Percentiles rank a stretch among this genome's conserved stretches.
Conservation (phyloP, 2,113 vertebrate genomes). For the Rhynchomys soricoides region DNA sequence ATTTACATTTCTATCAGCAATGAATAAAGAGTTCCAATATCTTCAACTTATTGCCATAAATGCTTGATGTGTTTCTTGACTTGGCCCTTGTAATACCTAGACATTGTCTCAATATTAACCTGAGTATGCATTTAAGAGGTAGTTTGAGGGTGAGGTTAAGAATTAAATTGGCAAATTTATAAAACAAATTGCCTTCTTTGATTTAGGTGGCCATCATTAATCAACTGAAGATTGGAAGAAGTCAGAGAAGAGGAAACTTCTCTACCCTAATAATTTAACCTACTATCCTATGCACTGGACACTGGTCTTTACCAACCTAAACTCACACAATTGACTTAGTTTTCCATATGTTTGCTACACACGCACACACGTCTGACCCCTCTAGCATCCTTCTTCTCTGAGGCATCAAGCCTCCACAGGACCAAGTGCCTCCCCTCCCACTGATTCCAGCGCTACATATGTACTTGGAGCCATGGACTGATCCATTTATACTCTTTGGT, state of each 20-base stretch:
- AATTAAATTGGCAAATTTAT: background rate
- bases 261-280: background rate
- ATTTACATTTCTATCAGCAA: background rate
- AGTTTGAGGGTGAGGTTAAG: background rate
- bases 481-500: no score
- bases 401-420: background rate
- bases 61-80: background rate
- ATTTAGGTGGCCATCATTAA: background rate
- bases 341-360: background rate
- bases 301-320: background rate
- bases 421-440: no score
- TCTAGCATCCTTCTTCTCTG: no score
- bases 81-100: background rate
- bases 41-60: background rate
- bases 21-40: background rate
- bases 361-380: no score
- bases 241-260: background rate
- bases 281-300: background rate
- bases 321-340: background rate
- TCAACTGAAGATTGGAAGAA: background rate
- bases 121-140: background rate
- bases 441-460: no score
- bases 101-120: background rate
- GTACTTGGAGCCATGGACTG: no score
- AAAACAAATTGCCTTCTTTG: background rate